These are phyloP conservation scores for Mesorhabditis spiculigera DNA, from an alignment of 2,888 invertebrate species.

Conservation along the genomic window DNA sequence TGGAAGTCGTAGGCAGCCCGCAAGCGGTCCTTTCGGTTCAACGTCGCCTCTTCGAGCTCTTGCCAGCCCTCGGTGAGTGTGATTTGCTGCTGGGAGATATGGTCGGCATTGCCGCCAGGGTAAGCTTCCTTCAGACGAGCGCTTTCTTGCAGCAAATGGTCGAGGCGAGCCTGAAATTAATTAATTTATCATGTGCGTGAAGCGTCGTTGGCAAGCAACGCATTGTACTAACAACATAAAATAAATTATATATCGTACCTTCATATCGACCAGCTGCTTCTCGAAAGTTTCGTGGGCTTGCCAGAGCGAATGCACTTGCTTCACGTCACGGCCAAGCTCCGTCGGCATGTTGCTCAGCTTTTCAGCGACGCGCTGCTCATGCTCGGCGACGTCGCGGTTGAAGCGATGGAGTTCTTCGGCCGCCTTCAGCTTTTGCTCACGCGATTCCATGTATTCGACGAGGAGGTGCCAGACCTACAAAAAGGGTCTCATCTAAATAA, in stretches of 20 bases:
- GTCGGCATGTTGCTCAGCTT: slow-evolving; percentile 82
- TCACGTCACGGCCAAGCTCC: slow-evolving; percentile 68
- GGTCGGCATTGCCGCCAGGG: slow-evolving; percentile 74
- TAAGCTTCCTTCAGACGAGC: slow-evolving; percentile 71
- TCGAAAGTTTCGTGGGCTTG: slow-evolving; percentile 87
- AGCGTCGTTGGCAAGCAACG: too few species aligned
- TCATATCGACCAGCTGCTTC: slow-evolving; percentile 82
- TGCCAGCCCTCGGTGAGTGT: slow-evolving; percentile 84
- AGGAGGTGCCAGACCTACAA: slow-evolving; percentile 75
- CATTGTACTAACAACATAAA: too few species aligned
- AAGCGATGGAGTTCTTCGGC: slow-evolving; percentile 96
- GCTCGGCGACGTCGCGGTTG: slow-evolving; percentile 70
- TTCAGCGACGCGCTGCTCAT: slow-evolving; percentile 64
- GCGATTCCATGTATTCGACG: slow-evolving; percentile 78
- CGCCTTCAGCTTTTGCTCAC: slow-evolving; percentile 81
- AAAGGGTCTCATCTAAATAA: not conserved
- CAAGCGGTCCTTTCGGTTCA: slow-evolving; percentile 75
- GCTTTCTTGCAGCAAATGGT: slow-evolving; percentile 87
- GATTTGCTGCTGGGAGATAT: slow-evolving; percentile 81
- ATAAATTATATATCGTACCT: too few species aligned
- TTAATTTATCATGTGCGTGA: too few species aligned
- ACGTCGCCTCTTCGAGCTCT: slow-evolving; percentile 76
- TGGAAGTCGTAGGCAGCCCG: slow-evolving; percentile 84
- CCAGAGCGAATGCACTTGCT: slow-evolving; percentile 72
- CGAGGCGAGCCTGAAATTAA: slow-evolving; percentile 68